phyloP scores from a whole-genome alignment of 2,888 invertebrate genomes.

The Lithophane semibrunnea region DNA sequence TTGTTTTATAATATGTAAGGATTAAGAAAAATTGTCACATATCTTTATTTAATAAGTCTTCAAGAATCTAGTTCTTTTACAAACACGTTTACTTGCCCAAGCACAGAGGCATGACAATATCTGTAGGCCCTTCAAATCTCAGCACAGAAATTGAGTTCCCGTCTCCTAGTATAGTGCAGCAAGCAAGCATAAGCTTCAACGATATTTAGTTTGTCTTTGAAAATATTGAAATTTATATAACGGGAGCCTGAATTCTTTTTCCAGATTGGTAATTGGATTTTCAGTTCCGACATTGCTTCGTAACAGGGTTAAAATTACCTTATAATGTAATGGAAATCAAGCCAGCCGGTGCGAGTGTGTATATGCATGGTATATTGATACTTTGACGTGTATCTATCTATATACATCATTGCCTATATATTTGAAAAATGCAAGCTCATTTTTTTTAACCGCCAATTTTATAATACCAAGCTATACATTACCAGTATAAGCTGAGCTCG shows the following conservation, averaged over 20 bases:
- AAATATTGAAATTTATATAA: slow-evolving; percentile 4
- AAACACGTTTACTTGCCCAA: neutral
- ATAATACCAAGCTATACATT: no score
- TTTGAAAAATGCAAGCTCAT: neutral
- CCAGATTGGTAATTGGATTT: neutral
- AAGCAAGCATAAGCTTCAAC: neutral
- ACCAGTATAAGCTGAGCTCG: no score
- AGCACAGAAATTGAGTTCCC: slow-evolving; percentile 34
- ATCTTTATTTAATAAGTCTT: no score
- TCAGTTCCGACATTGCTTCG: neutral
- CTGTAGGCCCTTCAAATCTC: slow-evolving; percentile 23
- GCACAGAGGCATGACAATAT: neutral
- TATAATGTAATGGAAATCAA: neutral
- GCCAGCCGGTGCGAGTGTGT: no score
- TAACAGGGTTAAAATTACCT: neutral
- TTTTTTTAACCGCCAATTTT: no score
- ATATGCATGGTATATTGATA: no score
- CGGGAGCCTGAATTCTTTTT: neutral
- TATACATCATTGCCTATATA: neutral
- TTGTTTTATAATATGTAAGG: no score
- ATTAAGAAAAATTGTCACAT: no score
- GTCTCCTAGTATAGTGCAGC: neutral
- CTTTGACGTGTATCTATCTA: no score
- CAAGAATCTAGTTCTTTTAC: neutral
- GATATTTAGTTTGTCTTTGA: neutral